Percentiles rank a stretch among this genome's conserved stretches.
Conservation (phyloP, 1,140 invertebrate genomes). For the Drosophila eugracilis region DNA sequence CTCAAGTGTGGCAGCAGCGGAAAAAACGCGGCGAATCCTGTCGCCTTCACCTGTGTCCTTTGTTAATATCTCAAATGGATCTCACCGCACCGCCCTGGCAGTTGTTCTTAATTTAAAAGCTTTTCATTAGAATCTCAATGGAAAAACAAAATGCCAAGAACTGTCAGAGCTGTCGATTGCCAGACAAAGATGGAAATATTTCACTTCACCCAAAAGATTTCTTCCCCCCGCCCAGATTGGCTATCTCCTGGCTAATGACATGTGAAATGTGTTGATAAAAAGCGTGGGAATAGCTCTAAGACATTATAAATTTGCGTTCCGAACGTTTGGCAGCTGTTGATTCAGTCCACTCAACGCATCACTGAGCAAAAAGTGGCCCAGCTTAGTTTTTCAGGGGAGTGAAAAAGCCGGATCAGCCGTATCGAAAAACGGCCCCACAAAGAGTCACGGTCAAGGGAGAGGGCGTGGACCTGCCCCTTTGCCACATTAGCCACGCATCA, state of each 20-base stretch:
- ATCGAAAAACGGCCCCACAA: constrained; percentile 4
- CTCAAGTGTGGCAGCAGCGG: constrained; percentile 52
- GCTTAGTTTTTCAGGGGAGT: constrained; percentile 13
- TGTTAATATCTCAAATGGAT: constrained; percentile 78
- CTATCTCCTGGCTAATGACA: constrained; percentile 63
- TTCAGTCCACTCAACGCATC: constrained; percentile 66
- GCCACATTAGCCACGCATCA: constrained; percentile 77
- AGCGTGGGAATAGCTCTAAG: constrained; percentile 59
- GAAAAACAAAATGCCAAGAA: constrained; percentile 35
- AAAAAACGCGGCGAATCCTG: constrained; percentile 8
- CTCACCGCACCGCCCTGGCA: constrained; percentile 28
- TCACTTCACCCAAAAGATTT: constrained; percentile 1
- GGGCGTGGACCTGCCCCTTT: constrained; percentile 58
- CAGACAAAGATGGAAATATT: constrained; percentile 9
- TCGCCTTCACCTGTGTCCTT: constrained; percentile 65
- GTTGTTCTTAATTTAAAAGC: constrained; percentile 56
- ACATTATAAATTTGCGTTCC: constrained; percentile 70
- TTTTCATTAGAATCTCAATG: constrained; percentile 43
- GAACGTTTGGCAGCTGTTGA: constrained; percentile 75
- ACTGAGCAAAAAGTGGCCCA: constrained; percentile 58
- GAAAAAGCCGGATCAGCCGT: constrained; percentile 39
- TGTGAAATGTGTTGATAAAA: constrained; percentile 80
- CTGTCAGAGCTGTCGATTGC: constrained; percentile 30
- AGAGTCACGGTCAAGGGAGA: constrained; percentile 52
- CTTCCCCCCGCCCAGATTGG: neutral